Base-by-base conservation (phyloP, 2,113 vertebrate genomes). In the Bos indicus region DNA sequence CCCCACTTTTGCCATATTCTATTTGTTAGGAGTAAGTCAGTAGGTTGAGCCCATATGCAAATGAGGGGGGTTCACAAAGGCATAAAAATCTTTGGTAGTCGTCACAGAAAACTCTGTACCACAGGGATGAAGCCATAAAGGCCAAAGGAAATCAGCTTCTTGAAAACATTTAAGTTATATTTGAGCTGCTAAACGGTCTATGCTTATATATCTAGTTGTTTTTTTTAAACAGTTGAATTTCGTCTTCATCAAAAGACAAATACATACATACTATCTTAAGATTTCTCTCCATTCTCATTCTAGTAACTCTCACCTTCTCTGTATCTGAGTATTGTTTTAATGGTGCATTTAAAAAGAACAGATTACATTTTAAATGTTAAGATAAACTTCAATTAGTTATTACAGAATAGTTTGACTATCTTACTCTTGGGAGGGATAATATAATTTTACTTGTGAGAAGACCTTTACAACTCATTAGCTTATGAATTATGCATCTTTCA, bases 341-440 rank as follows among this genome's bases (percentile, higher is more conserved):
- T 98, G 89, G 71, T 57, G 96, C 82, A 96, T 98, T 98, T 94
- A 95, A 98, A 91, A 96, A 92, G 48, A 98, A 95, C 74, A 52
- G 16, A 97, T 97, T 98, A 96, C 96, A 57, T 98, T 98, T 98
- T 97, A 96, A 91, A 97, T 88, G 97, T 97, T 98, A 98, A 98
- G 96, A 98, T 98, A 98, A 95, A 96, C 57, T 97, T 86, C 48
- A 98, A 98, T 98, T 94, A 98, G 33, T 99, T 98, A 98, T 90
- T 64, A 96, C 90, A 98, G 80, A 96, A 98, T 93, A 97, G 86
- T 97, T 97, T 92, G 90, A 97, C 87, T 97, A 97, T 84, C n/a
- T 96, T 97, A 95, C 95, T 94, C 96, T 91, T 94, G 54, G 94
- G 7, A 46, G 71, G 97, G 91, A 93, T 98, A 94, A 97, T 98